Evolutionary conservation across 1,140 invertebrate species (phyloP).

Genomic region (Drosophila tsacasi): DNA sequence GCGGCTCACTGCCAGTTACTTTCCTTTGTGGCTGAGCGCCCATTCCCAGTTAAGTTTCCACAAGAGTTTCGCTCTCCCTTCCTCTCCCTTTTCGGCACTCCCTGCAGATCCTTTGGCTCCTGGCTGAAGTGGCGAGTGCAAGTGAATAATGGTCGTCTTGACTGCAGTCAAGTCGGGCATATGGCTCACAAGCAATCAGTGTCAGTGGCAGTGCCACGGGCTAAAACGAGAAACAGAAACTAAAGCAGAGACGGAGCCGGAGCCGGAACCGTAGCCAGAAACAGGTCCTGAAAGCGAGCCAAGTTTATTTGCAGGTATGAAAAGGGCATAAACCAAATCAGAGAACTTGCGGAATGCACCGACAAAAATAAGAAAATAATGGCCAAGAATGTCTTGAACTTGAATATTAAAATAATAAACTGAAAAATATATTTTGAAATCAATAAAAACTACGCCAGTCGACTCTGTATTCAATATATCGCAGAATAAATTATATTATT

Average conservation of each 20-base stretch:
- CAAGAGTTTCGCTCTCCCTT: conserved; percentile 6
- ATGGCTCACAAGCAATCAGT: conserved; percentile 72
- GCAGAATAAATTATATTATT: background rate
- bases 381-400: background rate
- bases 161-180: conserved; percentile 66
- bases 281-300: conserved; percentile 27
- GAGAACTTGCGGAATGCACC: background rate
- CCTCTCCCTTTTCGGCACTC: background rate
- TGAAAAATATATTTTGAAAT: background rate
- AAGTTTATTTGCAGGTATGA: conserved; percentile 70
- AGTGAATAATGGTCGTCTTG: conserved; percentile 70
- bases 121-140: conserved; percentile 61
- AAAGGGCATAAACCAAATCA: conserved; percentile 58
- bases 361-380: background rate
- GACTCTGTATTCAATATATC: too few relatives aligned
- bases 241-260: conserved; percentile 6
- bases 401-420: background rate
- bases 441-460: background rate
- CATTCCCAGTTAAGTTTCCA: conserved; percentile 28
- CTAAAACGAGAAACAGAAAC: conserved; percentile 44
- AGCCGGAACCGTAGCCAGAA: conserved; percentile 17
- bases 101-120: conserved; percentile 13
- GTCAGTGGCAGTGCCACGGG: conserved; percentile 72
- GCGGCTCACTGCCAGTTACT: background rate
- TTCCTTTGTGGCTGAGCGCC: conserved; percentile 31